Evolutionary conservation across 2,113 vertebrate genomes (phyloP).

Genomic region (Calypte anna): DNA sequence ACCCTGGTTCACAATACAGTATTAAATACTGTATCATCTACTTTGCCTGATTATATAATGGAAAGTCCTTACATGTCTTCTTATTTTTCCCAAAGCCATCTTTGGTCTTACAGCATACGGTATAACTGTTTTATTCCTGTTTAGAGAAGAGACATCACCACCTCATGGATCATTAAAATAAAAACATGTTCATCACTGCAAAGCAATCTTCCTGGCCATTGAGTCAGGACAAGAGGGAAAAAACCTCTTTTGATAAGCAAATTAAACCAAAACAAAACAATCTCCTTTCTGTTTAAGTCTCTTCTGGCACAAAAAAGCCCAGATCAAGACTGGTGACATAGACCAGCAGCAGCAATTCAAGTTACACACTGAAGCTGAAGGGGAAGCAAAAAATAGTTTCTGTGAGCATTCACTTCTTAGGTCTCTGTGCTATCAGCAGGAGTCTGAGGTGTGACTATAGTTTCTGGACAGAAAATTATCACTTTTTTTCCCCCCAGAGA

Average conservation of each 20-base stretch:
- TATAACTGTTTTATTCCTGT: not conserved
- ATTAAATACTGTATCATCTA: not conserved
- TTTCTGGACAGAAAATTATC: not conserved
- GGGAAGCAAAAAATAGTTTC: not conserved
- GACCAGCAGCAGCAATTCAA: not conserved
- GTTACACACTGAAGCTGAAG: not conserved
- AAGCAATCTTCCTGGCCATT: not conserved
- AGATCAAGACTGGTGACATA: not conserved
- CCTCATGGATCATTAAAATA: not conserved
- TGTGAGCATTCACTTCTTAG: not conserved
- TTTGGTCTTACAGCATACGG: not conserved
- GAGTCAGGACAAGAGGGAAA: not conserved
- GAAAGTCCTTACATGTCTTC: not conserved
- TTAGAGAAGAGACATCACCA: not conserved
- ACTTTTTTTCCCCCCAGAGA: not conserved
- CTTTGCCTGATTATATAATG: not conserved
- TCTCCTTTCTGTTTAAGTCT: not conserved
- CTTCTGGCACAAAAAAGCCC: not conserved
- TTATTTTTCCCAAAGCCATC: not conserved
- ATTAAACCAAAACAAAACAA: not conserved
- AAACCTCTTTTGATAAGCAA: not conserved
- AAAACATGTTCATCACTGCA: not conserved
- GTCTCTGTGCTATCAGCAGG: not conserved
- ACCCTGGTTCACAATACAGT: not conserved
- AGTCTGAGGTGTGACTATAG: not conserved